Base-by-base conservation (phyloP, 2,113 vertebrate species). In the Mola mola region DNA sequence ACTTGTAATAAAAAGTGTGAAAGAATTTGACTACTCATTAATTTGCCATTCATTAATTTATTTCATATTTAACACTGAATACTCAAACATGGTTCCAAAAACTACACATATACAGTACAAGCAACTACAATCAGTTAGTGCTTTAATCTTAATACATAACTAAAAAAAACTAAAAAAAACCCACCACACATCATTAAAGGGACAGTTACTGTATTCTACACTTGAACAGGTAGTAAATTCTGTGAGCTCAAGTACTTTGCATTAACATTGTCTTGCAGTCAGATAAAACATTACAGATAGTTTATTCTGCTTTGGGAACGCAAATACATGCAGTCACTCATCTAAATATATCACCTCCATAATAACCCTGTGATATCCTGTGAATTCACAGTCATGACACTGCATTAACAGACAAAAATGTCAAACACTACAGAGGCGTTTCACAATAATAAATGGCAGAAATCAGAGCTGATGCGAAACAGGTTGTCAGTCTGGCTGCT, bases 251-350 rank as follows among this genome's bases (percentile, higher is more conserved):
- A 57, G 43, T 31, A 67, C 24, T 70, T 64, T 21, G 20, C 65
- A 78, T 47, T 65, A 68, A 72, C 44, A 56, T 57, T 48, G 61
- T 6, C 4, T 52, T 5, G 0, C 41, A 31, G 40, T 63, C 33
- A 37, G 62, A 66, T 55, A 36, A 29, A 5, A 37, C 36, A 38
- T 31, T 15, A 60, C 2, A 21, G 31, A 56, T 71, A 17, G 33
- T 11, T 65, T 42, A 33, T 26, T 47, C 51, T 59, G 58, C 61
- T 78, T 59, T 75, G 20, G 29, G 36, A 52, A 60, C 74, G 46
- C 71, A 67, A 57, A 65, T 29, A 19, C 85, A 88, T 87, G 85
- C 87, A 83, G 79, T 55, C 81, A 84, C 79, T 79, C 72, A 2
- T 58, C 43, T 72, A 85, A 76, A 66, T 61, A 24, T 73, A 36